phyloP scores from a whole-genome alignment of 2,113 vertebrate species.

The Calidris pugnax region DNA sequence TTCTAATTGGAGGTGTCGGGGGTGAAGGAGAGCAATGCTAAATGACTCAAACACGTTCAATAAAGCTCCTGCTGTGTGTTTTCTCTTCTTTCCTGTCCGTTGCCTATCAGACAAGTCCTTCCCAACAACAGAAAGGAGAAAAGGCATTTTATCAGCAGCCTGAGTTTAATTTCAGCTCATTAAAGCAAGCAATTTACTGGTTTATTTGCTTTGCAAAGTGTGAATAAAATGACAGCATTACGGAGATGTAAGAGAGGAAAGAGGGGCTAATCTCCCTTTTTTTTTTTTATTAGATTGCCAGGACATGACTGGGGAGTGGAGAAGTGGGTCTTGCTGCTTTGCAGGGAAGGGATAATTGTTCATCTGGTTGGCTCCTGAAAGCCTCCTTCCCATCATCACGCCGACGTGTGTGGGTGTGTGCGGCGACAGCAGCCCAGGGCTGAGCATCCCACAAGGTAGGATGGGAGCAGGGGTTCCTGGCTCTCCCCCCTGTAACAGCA shows the following conservation, averaged over 20 bases:
- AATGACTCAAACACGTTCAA: neutral
- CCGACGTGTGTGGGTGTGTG: rapidly evolving
- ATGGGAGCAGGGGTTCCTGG: neutral
- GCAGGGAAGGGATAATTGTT: neutral
- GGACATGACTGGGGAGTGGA: slow-evolving; percentile 36
- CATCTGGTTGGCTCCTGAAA: neutral
- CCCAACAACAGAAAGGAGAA: slow-evolving; percentile 50
- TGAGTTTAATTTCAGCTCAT: slow-evolving; percentile 70
- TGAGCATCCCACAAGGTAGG: neutral
- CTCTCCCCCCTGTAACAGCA: neutral
- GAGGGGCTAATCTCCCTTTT: slow-evolving; percentile 61
- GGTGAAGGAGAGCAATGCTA: neutral
- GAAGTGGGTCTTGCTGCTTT: neutral
- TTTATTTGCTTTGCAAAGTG: slow-evolving; percentile 72
- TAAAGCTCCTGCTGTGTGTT: slow-evolving; percentile 10
- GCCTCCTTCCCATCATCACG: neutral
- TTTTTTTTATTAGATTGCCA: neutral
- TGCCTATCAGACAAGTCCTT: slow-evolving; percentile 41
- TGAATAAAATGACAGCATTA: slow-evolving; percentile 67
- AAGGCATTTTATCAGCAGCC: slow-evolving; percentile 63
- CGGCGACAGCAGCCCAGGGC: neutral
- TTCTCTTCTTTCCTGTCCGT: neutral
- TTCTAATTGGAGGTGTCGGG: neutral
- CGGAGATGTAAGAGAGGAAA: slow-evolving; percentile 38
- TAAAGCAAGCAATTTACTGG: slow-evolving; percentile 72